phyloP scores from a whole-genome alignment of 2,888 invertebrate species.

The Ochropleura plecta region DNA sequence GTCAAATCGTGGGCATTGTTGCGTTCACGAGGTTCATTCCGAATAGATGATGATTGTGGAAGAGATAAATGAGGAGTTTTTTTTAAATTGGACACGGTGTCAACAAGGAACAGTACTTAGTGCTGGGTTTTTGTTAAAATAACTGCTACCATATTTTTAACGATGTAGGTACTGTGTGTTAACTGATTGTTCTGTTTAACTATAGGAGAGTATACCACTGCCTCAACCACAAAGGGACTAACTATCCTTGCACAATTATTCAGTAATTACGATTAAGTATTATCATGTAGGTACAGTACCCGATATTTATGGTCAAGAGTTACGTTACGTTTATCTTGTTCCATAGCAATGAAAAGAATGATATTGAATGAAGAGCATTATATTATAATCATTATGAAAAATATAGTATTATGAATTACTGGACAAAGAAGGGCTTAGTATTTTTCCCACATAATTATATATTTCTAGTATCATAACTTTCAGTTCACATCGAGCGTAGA shows the following conservation, averaged over 20 bases:
- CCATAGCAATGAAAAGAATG: conserved; percentile 31
- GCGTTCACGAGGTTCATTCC: conserved; percentile 44
- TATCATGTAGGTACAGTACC: background rate
- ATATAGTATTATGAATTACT: conserved; percentile 5
- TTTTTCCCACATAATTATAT: conserved; percentile 27
- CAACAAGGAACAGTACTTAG: conserved; percentile 27
- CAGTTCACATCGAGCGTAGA: conserved; percentile 41
- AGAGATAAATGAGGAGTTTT: conserved; percentile 44
- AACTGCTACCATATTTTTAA: background rate
- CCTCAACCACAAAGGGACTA: too few relatives aligned
- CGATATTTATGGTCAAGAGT: conserved; percentile 22
- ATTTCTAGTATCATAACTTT: conserved; percentile 30
- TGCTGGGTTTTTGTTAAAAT: conserved; percentile 1
- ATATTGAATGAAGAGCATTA: too few relatives aligned
- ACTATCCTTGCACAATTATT: background rate
- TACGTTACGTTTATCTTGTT: conserved; percentile 3
- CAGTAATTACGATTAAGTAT: background rate
- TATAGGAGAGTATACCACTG: too few relatives aligned
- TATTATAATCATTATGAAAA: conserved; percentile 38
- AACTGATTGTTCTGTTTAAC: too few relatives aligned
- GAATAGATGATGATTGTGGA: conserved; percentile 49
- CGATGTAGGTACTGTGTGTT: too few relatives aligned
- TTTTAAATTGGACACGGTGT: conserved; percentile 33
- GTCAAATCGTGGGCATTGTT: conserved; percentile 60
- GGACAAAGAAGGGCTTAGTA: conserved; percentile 42